Evolutionary conservation across 1,140 invertebrate genomes (phyloP).

Genomic region (Ostrea edulis): DNA sequence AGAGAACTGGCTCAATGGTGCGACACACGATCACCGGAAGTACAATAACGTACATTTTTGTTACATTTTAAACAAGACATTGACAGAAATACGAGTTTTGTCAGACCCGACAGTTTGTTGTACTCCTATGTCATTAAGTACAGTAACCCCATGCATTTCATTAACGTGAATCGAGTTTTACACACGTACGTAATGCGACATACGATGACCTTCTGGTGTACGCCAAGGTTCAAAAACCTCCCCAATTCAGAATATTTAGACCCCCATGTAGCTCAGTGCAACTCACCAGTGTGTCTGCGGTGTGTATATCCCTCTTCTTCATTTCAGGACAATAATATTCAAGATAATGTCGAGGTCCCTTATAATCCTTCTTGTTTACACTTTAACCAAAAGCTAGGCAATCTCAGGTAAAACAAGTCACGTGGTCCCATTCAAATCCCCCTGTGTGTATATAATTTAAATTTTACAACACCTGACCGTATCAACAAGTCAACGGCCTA

Average conservation of each 20-base stretch:
- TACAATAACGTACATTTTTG: not conserved
- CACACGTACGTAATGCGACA: not conserved
- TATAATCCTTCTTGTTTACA: constrained; percentile 32
- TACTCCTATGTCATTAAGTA: not conserved
- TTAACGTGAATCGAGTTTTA: not conserved
- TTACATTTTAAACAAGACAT: not conserved
- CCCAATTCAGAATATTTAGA: not conserved
- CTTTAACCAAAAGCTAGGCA: constrained; percentile 17
- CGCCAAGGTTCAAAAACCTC: not conserved
- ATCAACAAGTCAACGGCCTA: constrained; percentile 14
- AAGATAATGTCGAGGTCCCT: not conserved
- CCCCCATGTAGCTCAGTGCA: no score
- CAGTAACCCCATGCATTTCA: not conserved
- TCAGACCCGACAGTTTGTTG: not conserved
- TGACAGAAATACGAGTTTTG: not conserved
- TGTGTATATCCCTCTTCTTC: constrained; percentile 8
- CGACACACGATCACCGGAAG: not conserved
- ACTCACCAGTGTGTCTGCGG: not conserved
- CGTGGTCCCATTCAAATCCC: constrained; percentile 24
- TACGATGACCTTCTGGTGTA: constrained; percentile 7
- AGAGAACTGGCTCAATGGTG: not conserved
- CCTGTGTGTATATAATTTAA: not conserved
- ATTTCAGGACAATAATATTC: not conserved
- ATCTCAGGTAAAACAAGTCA: constrained; percentile 30
- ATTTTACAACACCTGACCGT: constrained; percentile 15